Conservation (phyloP, 2,113 vertebrate genomes). For the Varanus komodoensis region DNA sequence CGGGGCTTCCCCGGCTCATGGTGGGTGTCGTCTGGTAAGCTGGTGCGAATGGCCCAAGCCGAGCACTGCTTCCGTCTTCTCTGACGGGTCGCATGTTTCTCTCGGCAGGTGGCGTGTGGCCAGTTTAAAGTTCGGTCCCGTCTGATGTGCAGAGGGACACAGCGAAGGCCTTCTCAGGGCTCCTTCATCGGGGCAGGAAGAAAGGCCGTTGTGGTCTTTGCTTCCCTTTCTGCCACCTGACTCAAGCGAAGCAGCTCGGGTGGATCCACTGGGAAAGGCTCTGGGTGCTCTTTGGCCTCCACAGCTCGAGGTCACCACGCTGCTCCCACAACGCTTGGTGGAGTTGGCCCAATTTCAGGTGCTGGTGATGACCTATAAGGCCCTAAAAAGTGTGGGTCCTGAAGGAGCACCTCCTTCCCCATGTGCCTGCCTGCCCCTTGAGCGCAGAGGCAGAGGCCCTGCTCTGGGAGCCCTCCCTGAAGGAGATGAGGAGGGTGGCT, state of each 20-base stretch:
- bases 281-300: constrained; percentile 68
- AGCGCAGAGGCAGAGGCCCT: too few species aligned
- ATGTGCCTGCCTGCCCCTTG: too few species aligned
- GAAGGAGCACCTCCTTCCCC: too few species aligned
- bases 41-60: accelerated
- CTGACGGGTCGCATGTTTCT: accelerated
- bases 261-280: constrained; percentile 47
- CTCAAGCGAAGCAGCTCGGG: constrained; percentile 68
- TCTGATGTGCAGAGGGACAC: constrained; percentile 61
- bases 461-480: too few species aligned
- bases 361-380: too few species aligned
- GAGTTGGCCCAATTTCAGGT: background rate
- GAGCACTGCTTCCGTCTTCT: accelerated
- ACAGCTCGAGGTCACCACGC: constrained; percentile 62
- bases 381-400: too few species aligned
- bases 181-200: constrained; percentile 76
- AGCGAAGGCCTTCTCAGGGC: constrained; percentile 63
- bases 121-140: background rate
- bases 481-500: too few species aligned
- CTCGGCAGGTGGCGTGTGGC: background rate
- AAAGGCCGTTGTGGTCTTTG: constrained; percentile 79
- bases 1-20: background rate
- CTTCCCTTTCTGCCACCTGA: constrained; percentile 74
- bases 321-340: constrained; percentile 59
- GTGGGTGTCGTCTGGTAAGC: accelerated